Evolutionary conservation across 2,888 invertebrate genomes (phyloP), one percentile per base, ranked within the genome.

Genomic region (Eupeodes luniger): DNA sequence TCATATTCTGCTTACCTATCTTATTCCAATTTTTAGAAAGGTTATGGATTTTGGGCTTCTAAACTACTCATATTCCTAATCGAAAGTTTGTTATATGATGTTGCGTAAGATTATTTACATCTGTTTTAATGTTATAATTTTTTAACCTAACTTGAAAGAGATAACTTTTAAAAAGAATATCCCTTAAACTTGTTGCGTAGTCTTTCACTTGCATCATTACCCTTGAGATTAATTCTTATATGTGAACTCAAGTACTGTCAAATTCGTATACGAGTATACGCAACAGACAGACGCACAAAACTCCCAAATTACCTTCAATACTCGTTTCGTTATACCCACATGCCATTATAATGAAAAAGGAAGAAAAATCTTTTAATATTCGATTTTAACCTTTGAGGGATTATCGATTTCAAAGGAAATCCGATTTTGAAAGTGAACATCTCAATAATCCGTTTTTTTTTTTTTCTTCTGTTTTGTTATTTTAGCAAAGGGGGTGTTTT

Each of bases 381-480:
- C 89, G 81, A 85, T 89, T 85, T 89, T 79, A 85, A 85, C 85
- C 89, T 89, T 89, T 89, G 81, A 89, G 66, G 75, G 85, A 89
- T 89, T 89, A 89, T 89, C 79, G 89, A 89, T 89, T 89, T 76
- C 78, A 85, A 57, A 55, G 75, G 57, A 79, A 89, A 89, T 89
- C 89, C 81, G 89, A 89, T 89, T 89, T 85, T 85, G 85, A 89
- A 89, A 89, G 85, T 89, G 89, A 89, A 89, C 89, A 89, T 89
- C 85, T 72, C 72, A 81, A 89, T 89, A 89, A 89, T 89, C 89
- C 79, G 67, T 70, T 59, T 64, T 57, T 80, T 76, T 77, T 19
- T 67, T 76, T 74, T 40, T 76, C 1, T 7, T 11, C 47, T 11
- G 10, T 51, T 61, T n/a, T 27, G 40, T 40, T 40, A 40, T 66